These are phyloP conservation scores for Adelosebastes latens DNA, from an alignment of 2,797 vertebrate genomes.

Conservation along the genomic window DNA sequence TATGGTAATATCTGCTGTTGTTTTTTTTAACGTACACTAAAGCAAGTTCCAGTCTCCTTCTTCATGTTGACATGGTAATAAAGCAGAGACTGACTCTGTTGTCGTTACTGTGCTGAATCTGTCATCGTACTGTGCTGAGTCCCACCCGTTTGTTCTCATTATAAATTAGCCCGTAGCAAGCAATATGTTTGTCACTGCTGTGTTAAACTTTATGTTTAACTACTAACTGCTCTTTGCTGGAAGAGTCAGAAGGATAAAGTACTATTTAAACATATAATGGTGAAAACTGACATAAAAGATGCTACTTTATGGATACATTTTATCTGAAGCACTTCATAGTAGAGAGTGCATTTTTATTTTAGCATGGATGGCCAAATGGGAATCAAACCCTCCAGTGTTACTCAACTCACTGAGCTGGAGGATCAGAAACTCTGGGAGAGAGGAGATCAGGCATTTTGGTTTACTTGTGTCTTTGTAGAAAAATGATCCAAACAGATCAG, in stretches of 20 bases:
- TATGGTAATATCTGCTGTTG: neutral
- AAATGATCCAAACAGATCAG: neutral
- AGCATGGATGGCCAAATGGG: neutral
- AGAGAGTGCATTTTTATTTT: neutral
- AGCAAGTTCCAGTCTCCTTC: neutral
- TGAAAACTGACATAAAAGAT: neutral
- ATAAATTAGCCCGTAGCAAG: conserved; percentile 21
- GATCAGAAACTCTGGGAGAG: neutral
- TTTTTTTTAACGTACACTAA: neutral
- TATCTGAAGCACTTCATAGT: neutral
- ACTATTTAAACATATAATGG: neutral
- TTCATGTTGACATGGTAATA: neutral
- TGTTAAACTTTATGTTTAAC: neutral
- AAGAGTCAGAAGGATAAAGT: neutral
- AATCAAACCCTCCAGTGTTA: neutral
- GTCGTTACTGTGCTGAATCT: neutral
- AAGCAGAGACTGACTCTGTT: neutral
- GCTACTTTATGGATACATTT: neutral
- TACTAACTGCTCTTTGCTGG: neutral
- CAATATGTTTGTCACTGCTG: neutral
- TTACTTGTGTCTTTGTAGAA: neutral
- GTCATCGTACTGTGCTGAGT: neutral
- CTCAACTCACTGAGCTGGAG: neutral
- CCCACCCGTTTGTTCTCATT: conserved; percentile 25
- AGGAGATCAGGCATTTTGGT: neutral